A percentile compares a stretch with the other conserved stretches of the same genome.
These are phyloP conservation scores for Polymixis lichenea DNA, from an alignment of 2,888 invertebrate species.

Conservation along the genomic window DNA sequence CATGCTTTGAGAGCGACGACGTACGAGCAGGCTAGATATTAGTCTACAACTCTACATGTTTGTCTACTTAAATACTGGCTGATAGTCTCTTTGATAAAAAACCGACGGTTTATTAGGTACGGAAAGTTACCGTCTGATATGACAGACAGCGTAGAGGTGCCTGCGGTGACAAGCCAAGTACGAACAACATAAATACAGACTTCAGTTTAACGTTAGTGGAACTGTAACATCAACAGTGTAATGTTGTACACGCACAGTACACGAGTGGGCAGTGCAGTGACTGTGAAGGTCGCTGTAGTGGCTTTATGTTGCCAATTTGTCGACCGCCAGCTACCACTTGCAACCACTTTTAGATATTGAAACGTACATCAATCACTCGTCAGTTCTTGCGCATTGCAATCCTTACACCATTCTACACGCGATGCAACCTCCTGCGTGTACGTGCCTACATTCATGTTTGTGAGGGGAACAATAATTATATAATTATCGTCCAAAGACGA, in stretches of 20 bases:
- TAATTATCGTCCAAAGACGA: neutral
- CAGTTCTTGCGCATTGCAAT: neutral
- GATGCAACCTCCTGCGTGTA: too few relatives aligned
- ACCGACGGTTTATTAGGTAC: neutral
- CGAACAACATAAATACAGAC: neutral
- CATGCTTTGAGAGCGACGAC: conserved; percentile 7
- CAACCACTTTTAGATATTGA: neutral
- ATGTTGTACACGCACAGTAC: neutral
- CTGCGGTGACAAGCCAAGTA: neutral
- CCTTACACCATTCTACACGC: neutral
- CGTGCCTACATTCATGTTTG: neutral
- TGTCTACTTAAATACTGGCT: neutral
- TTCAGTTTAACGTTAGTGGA: neutral
- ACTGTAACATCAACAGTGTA: neutral
- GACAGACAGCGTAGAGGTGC: neutral
- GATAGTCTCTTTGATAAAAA: conserved; percentile 3
- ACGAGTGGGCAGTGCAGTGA: neutral
- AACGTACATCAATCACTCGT: neutral
- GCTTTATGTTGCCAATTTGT: neutral
- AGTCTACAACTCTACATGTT: conserved; percentile 14
- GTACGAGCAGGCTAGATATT: neutral
- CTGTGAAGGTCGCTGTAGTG: neutral
- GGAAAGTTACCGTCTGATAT: neutral
- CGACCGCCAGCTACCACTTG: neutral
- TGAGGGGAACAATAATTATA: neutral